Conservation (phyloP, 2,888 invertebrate species). For the Protodeltote pygarga region DNA sequence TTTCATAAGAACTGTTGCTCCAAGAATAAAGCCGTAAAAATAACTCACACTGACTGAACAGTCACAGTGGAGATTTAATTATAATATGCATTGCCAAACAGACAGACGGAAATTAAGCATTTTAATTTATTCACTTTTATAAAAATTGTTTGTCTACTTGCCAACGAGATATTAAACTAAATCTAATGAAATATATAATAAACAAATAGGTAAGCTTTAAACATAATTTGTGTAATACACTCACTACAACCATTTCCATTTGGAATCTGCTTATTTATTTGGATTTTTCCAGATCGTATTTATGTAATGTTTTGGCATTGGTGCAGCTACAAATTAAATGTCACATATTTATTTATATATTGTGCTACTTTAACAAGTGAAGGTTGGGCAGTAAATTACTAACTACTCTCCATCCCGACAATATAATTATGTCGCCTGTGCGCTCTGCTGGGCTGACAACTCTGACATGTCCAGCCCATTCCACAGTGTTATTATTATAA, state of each 20-base stretch:
- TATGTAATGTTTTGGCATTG: conserved; percentile 34
- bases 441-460: too few relatives aligned
- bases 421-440: too few relatives aligned
- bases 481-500: too few relatives aligned
- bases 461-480: too few relatives aligned
- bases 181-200: conserved; percentile 17
- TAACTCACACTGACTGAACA: conserved; percentile 52
- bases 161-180: conserved; percentile 27
- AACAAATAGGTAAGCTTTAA: too few relatives aligned
- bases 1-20: conserved; percentile 18
- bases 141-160: conserved; percentile 33
- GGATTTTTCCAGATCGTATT: conserved; percentile 26
- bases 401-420: too few relatives aligned
- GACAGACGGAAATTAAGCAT: conserved; percentile 45
- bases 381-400: too few relatives aligned
- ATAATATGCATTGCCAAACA: conserved; percentile 61
- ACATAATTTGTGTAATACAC: too few relatives aligned
- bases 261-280: too few relatives aligned
- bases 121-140: conserved; percentile 31
- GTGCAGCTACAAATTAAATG: conserved; percentile 20
- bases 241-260: too few relatives aligned
- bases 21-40: conserved; percentile 50
- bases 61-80: conserved; percentile 56
- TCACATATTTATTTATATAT: conserved; percentile 7
- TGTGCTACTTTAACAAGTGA: not conserved